phyloP scores from a whole-genome alignment of 2,797 vertebrate species.

The Toxotes lorentzi region DNA sequence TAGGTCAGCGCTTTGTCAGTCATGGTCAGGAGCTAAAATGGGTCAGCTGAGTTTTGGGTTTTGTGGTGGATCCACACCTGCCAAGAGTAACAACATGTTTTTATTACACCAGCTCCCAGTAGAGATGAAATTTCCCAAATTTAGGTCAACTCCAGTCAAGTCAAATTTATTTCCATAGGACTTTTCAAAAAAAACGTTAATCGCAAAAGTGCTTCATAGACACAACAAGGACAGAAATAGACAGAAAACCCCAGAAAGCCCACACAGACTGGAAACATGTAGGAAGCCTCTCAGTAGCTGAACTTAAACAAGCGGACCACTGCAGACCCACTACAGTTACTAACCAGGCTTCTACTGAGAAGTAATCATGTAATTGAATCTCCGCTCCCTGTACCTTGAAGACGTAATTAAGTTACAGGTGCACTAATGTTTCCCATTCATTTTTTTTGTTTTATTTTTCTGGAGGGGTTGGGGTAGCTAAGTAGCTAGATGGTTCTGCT shows the following conservation, averaged over 20 bases:
- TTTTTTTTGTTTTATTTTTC: neutral
- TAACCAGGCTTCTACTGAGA: conserved; percentile 38
- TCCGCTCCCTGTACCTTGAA: conserved; percentile 11
- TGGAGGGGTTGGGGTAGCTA: conserved; percentile 7
- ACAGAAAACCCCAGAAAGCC: neutral
- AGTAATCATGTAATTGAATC: conserved; percentile 55
- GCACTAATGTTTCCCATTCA: conserved; percentile 39
- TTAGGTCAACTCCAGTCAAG: conserved; percentile 37
- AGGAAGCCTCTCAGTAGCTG: conserved; percentile 34
- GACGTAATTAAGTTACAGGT: conserved; percentile 62
- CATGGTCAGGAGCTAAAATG: conserved; percentile 37
- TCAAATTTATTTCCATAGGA: conserved; percentile 20
- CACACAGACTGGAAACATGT: conserved; percentile 25
- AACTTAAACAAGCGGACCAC: conserved; percentile 22
- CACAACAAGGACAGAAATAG: conserved; percentile 24
- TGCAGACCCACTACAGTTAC: conserved; percentile 28
- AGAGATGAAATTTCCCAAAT: conserved; percentile 32
- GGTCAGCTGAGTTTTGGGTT: conserved; percentile 44
- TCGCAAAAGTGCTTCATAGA: neutral
- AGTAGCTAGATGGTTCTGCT: conserved; percentile 38
- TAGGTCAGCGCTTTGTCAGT: conserved; percentile 18
- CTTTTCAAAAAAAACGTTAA: neutral
- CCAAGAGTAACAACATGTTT: conserved; percentile 50
- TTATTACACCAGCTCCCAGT: conserved; percentile 19
- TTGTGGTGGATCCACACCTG: conserved; percentile 29